phyloP scores from a whole-genome alignment of 2,113 vertebrate genomes.

The Dipodomys stephensi region DNA sequence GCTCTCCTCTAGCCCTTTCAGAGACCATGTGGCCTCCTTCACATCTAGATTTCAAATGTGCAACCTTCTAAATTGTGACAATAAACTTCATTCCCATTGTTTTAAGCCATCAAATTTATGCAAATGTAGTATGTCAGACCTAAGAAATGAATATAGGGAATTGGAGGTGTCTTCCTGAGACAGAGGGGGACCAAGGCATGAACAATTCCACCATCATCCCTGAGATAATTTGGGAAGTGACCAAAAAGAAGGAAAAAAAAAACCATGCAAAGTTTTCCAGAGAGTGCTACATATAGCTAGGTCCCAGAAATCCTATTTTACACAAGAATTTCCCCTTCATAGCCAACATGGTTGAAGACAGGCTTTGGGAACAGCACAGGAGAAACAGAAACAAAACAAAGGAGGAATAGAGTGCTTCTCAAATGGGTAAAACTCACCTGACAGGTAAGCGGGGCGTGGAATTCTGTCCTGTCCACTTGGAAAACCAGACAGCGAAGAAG shows the following conservation, averaged over 20 bases:
- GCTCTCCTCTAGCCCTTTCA: neutral
- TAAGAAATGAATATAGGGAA: neutral
- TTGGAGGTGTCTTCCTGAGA: neutral
- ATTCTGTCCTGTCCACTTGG: neutral
- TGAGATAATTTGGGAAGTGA: neutral
- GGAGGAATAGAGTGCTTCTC: neutral
- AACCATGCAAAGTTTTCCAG: neutral
- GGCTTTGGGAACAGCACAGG: neutral
- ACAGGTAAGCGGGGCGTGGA: neutral
- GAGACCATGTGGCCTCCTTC: rapidly evolving
- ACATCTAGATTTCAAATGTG: neutral
- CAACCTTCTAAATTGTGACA: neutral
- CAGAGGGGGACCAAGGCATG: neutral
- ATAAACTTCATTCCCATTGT: neutral
- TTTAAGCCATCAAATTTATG: neutral
- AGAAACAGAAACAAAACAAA: neutral
- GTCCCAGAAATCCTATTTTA: neutral
- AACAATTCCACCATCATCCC: neutral
- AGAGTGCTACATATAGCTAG: neutral
- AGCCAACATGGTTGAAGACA: neutral
- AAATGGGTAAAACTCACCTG: neutral
- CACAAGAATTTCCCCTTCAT: neutral
- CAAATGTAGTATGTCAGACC: neutral
- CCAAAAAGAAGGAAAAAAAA: neutral
- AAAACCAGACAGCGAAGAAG: neutral